phyloP scores from a whole-genome alignment of 2,888 invertebrate genomes.

The Epistrophe eligans region DNA sequence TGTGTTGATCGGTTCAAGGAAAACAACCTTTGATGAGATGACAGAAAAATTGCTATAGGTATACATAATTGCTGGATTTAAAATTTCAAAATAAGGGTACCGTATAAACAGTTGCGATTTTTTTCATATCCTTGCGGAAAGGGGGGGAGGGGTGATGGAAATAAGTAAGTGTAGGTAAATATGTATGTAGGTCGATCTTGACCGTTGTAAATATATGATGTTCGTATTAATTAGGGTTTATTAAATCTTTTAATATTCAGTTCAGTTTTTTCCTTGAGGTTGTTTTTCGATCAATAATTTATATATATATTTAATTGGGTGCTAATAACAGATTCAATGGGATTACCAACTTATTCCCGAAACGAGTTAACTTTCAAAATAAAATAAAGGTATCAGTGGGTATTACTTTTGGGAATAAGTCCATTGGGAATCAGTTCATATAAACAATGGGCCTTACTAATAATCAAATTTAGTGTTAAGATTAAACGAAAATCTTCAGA shows the following conservation, averaged over 20 bases:
- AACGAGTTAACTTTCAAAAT: no score
- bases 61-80: conserved; percentile 24
- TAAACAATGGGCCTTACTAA: no score
- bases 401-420: no score
- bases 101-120: conserved; percentile 1
- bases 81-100: conserved; percentile 6
- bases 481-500: no score
- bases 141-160: neutral
- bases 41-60: conserved; percentile 62
- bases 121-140: neutral
- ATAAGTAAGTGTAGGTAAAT: neutral
- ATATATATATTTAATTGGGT: no score
- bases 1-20: conserved; percentile 48
- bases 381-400: no score
- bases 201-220: neutral
- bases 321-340: no score
- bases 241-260: neutral
- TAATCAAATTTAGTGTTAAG: no score
- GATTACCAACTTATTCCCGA: no score
- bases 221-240: neutral
- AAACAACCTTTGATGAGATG: conserved; percentile 58
- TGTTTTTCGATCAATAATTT: neutral
- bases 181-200: conserved; percentile 1
- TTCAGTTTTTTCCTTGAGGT: neutral
- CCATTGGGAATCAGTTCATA: no score